A percentile compares a stretch with the other conserved stretches of the same genome.
Conservation (phyloP, 2,797 vertebrate species). For the Propithecus deckenii region DNA sequence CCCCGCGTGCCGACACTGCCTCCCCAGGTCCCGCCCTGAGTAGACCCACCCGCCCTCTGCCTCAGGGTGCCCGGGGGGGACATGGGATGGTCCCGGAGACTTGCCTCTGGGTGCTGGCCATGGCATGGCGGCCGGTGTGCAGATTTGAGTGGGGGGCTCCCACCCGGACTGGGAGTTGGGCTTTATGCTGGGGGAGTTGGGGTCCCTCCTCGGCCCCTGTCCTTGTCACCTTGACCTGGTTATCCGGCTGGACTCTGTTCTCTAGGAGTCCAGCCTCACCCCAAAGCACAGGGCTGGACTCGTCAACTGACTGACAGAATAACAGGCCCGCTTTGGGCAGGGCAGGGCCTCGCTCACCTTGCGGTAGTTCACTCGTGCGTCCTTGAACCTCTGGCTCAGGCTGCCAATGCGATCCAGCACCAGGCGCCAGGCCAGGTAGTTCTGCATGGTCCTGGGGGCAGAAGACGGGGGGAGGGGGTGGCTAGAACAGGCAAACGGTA, state of each 20-base stretch:
- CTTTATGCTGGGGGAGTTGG: not conserved
- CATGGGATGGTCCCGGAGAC: not conserved
- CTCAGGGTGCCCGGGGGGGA: not conserved
- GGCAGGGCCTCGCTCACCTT: conserved; percentile 86
- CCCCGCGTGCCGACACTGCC: accelerated
- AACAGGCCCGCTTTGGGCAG: accelerated
- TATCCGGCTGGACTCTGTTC: not conserved
- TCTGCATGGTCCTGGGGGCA: conserved; percentile 93
- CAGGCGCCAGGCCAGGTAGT: conserved; percentile 96
- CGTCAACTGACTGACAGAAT: accelerated
- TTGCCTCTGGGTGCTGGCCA: accelerated
- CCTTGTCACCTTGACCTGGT: not conserved
- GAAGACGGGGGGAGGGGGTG: not conserved
- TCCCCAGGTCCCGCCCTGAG: not conserved
- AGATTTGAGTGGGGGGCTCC: not conserved
- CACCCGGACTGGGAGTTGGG: not conserved
- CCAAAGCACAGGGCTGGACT: not conserved
- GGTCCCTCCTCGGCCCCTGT: too few relatives aligned
- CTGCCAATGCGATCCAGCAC: conserved; percentile 92
- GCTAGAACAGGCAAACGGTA: accelerated
- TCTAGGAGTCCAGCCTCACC: not conserved
- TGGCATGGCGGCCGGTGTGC: accelerated
- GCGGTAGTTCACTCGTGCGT: conserved; percentile 91
- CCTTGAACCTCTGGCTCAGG: conserved; percentile 95
- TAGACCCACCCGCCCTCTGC: not conserved